Conservation (phyloP, 2,888 invertebrate species). For the Lacanobia wlatinum region DNA sequence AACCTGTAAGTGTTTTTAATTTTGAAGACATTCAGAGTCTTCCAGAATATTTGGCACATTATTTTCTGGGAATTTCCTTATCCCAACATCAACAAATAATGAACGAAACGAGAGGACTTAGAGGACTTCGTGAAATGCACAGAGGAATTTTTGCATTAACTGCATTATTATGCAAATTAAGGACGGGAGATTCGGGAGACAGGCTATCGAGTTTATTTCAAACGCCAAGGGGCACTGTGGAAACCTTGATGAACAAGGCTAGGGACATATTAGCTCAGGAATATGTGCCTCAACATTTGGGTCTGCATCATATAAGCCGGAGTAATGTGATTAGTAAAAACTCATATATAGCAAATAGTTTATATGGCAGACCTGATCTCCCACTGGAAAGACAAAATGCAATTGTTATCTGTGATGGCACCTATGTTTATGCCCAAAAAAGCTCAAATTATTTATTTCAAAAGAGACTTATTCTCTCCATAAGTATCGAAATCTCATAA, state of each 20-base stretch:
- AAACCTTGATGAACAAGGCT: slow-evolving; percentile 43
- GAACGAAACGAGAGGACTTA: slow-evolving; percentile 22
- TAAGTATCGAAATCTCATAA: slow-evolving; percentile 20
- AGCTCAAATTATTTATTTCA: slow-evolving; percentile 19
- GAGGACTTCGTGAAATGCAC: slow-evolving; percentile 18
- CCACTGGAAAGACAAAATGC: slow-evolving; percentile 6
- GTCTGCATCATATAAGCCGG: slow-evolving; percentile 29
- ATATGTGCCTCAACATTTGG: slow-evolving; percentile 34
- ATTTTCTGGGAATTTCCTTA: too few species aligned
- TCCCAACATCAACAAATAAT: background rate
- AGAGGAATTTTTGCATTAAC: slow-evolving; percentile 32
- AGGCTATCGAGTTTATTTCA: slow-evolving; percentile 31
- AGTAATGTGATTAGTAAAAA: slow-evolving; percentile 31
- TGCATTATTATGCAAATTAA: slow-evolving; percentile 32
- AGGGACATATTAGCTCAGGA: slow-evolving; percentile 37
- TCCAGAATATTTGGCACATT: too few species aligned
- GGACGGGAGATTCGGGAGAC: slow-evolving; percentile 33
- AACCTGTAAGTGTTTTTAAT: too few species aligned
- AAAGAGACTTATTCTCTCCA: slow-evolving; percentile 14
- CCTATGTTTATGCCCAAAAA: slow-evolving; percentile 35
- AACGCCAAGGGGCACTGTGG: slow-evolving; percentile 38
- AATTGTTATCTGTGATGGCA: slow-evolving; percentile 39
- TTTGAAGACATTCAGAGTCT: too few species aligned
- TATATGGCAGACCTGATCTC: slow-evolving; percentile 34
- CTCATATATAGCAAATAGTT: slow-evolving; percentile 27